A percentile compares a stretch with the other conserved stretches of the same genome.
Evolutionary conservation across 1,140 invertebrate species (phyloP).

Genomic region (Bombus polaris): DNA sequence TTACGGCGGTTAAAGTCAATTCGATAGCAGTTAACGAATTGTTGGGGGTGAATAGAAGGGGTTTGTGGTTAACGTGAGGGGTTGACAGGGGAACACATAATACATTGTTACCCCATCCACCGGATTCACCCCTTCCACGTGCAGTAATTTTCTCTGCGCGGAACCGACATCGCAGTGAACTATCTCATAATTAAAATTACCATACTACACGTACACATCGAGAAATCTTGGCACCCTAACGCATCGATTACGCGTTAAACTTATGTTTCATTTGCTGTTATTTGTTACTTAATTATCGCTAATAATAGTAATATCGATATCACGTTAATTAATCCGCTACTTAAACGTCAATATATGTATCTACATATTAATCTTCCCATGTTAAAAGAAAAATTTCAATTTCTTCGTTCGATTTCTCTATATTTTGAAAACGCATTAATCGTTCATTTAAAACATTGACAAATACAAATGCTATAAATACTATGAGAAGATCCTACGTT

Average conservation of each 20-base stretch:
- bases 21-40: slow-evolving; percentile 81
- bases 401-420: neutral
- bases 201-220: slow-evolving; percentile 39
- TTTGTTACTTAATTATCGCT: neutral
- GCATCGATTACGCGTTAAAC: neutral
- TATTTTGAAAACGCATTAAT: neutral
- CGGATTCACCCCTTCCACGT: slow-evolving; percentile 54
- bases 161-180: slow-evolving; percentile 69
- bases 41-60: slow-evolving; percentile 73
- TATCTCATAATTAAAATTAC: slow-evolving; percentile 80
- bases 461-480: no score
- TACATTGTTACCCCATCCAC: slow-evolving; percentile 81
- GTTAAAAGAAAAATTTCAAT: neutral
- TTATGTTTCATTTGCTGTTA: neutral
- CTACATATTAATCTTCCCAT: neutral
- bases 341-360: neutral
- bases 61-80: slow-evolving; percentile 76
- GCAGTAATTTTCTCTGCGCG: slow-evolving; percentile 70
- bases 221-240: slow-evolving; percentile 5
- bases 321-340: neutral
- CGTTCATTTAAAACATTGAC: neutral
- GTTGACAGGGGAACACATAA: slow-evolving; percentile 75
- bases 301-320: neutral
- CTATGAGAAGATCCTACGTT: no score
- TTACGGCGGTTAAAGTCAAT: slow-evolving; percentile 71